Percentiles rank a stretch among this genome's conserved stretches.
These are phyloP conservation scores for Serilophus lunatus DNA, from an alignment of 2,113 vertebrate species.

Conservation along the genomic window DNA sequence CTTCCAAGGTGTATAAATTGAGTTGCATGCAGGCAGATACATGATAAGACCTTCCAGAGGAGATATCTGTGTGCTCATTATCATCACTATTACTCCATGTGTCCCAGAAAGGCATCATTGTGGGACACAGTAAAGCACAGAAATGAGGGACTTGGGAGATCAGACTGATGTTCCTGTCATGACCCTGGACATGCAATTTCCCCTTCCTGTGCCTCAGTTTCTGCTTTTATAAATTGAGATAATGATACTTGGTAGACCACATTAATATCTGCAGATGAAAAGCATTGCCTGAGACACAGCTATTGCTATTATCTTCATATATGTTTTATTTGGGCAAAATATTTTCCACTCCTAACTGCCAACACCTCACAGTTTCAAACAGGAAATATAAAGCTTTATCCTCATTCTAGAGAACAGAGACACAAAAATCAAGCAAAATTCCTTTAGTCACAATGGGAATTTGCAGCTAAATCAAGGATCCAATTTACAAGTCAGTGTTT, in stretches of 20 bases:
- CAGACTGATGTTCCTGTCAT: neutral
- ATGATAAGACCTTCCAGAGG: constrained; percentile 36
- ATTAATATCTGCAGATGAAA: constrained; percentile 5
- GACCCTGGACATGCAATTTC: neutral
- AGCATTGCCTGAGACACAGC: neutral
- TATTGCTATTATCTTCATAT: neutral
- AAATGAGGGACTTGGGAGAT: neutral
- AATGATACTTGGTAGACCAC: neutral
- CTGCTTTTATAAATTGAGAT: constrained; percentile 7
- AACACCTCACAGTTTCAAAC: neutral
- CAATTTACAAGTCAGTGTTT: neutral
- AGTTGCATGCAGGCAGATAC: neutral
- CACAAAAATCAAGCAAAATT: neutral
- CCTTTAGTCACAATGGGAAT: neutral
- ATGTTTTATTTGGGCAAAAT: neutral
- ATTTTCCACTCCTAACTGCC: neutral
- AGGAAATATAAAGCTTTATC: neutral
- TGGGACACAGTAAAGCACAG: neutral
- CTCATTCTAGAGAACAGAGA: neutral
- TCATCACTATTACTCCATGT: neutral
- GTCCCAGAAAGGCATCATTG: neutral
- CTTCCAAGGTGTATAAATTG: constrained; percentile 32
- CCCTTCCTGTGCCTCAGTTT: constrained; percentile 8
- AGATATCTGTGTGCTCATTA: neutral
- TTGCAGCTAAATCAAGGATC: neutral